Base-by-base conservation (phyloP, 2,113 vertebrate species). In the Carettochelys insculpta region DNA sequence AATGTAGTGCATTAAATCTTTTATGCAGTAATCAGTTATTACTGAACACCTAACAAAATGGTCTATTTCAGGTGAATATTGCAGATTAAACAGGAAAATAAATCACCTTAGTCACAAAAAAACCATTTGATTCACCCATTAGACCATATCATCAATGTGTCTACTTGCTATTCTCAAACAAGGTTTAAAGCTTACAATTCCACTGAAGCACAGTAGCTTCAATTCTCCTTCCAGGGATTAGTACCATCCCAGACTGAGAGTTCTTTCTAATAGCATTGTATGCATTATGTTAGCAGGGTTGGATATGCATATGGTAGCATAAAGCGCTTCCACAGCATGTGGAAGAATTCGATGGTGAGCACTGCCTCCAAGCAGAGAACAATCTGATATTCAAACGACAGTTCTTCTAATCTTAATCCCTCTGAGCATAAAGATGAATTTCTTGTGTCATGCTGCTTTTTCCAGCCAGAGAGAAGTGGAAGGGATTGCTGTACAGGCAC, bases 1-100 rank as follows among this genome's bases (percentile, higher is more conserved):
- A 89, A 92, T 92, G 87, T 53, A 94, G 85, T 25, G 43, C 65
- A 85, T 85, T 11, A 65, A 94, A 94, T 93, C 71, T n/a, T n/a
- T n/a, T n/a, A n/a, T n/a, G n/a, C n/a, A n/a, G n/a, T n/a, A n/a
- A n/a, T n/a, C 58, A 94, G 14, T 61, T 90, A n/a, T 76, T 91
- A 76, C 88, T 75, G 71, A 75, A 45, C 29, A 75, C 25, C 51
- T 47, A 92, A 87, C 11, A 89, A 88, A 95, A 95, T 61, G 61
- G 20, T 82, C 89, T 89, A 41, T 80, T 96, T 89, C 81, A 89
- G 92, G 47, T 54, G 31, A 84, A 78, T 45, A 5, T 56, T 86
- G 90, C 25, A 75, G 87, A 82, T 82, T 65, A 58, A 77, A 77
- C 51, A 71, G 84, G 80, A 91, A n/a, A 93, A 86, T 82, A 54